Evolutionary conservation across 1,140 invertebrate genomes (phyloP), one percentile per base, ranked within the genome.

Genomic region (Drosophila ambigua): DNA sequence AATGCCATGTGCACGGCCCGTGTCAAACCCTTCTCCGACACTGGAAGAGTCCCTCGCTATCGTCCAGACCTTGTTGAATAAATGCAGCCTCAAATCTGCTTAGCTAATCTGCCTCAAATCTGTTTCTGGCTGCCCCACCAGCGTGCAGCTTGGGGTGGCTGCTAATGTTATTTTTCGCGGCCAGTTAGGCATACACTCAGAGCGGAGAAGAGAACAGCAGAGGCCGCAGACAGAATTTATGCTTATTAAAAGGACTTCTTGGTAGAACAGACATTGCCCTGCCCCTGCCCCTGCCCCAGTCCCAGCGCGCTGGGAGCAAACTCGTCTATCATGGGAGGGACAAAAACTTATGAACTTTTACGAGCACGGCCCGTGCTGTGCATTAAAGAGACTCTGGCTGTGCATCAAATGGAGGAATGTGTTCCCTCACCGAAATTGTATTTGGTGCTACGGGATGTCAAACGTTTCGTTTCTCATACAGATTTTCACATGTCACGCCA

Each of bases 181-280:
- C 48, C 67, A 80, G 58, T 78, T 74, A 49, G 52, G 60, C 77
- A 68, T 62, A 60, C 46, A 68, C 53, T 60, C 45, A 8, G 23
- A 59, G 52, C 63, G 2, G 31, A 3, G 31, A 31, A 31, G 31
- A 3, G 31, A 31, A 9, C 7, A 8, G 31, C 2, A 31, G 31
- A 31, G 7, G 58, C 43, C 50, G 24, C 74, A 87, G 77, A 87
- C 81, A 71, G 52, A 60, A 60, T 78, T 87, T 82, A 78, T 87
- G 81, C 73, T 74, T 74, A 87, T 85, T 87, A 87, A 85, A 67
- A 60, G 64, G 65, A 74, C 48, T 66, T 48, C 48, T 16, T 51
- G 73, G 39, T 59, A 24, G 23, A 55, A 41, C 31, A 77, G 61
- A 72, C 58, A 43, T 59, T 63, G 58, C 68, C 73, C 58, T 58